Evolutionary conservation across 2,797 vertebrate genomes (phyloP).

Genomic region (Betta splendens): DNA sequence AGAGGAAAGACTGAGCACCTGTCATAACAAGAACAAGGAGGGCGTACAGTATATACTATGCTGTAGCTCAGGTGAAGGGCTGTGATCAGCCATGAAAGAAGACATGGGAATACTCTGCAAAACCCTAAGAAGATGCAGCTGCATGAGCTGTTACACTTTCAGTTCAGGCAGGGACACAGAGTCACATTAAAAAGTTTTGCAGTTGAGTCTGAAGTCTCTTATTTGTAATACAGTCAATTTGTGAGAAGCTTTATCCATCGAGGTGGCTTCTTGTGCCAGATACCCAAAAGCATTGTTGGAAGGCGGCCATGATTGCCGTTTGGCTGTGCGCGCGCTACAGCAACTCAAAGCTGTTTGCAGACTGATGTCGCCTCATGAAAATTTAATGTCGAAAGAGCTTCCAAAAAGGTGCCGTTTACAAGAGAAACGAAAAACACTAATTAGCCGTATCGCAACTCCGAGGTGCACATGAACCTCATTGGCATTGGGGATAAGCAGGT

Average conservation of each 20-base stretch:
- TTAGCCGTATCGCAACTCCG: conserved; percentile 79
- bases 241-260: conserved; percentile 71
- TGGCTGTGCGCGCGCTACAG: conserved; percentile 70
- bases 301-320: conserved; percentile 84
- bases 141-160: conserved; percentile 1
- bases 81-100: conserved; percentile 16
- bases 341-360: conserved; percentile 82
- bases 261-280: conserved; percentile 85
- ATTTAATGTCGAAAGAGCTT: conserved; percentile 83
- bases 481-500: conserved; percentile 72
- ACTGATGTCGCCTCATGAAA: conserved; percentile 88
- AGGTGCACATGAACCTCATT: conserved; percentile 72
- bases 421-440: conserved; percentile 75
- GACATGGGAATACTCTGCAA: conserved; percentile 1
- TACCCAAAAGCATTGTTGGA: conserved; percentile 88
- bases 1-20: conserved; percentile 18
- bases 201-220: conserved; percentile 68
- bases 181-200: conserved; percentile 62
- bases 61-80: conserved; percentile 15
- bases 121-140: background rate
- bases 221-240: conserved; percentile 68
- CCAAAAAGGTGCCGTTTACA: conserved; percentile 76
- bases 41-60: conserved; percentile 11
- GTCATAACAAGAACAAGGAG: conserved; percentile 42
- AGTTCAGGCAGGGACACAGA: conserved; percentile 67